phyloP scores from a whole-genome alignment of 2,888 invertebrate genomes.

The Bombylius major region DNA sequence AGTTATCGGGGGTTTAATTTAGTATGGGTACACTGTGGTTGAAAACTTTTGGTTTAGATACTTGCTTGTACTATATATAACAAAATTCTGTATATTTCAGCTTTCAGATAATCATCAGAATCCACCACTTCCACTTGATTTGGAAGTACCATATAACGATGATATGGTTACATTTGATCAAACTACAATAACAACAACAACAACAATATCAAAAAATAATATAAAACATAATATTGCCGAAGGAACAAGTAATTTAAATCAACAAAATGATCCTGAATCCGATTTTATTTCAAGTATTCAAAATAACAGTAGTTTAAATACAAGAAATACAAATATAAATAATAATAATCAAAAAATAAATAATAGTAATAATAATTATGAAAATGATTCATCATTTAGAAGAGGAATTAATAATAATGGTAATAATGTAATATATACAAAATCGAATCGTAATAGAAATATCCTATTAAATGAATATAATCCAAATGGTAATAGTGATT shows the following conservation, averaged over 20 bases:
- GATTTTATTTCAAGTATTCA: not conserved
- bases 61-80: no score
- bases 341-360: not conserved
- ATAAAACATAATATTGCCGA: constrained; percentile 10
- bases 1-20: no score
- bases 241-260: not conserved
- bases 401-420: constrained; percentile 18
- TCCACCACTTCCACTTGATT: constrained; percentile 51
- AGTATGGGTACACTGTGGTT: no score
- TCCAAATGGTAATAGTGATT: constrained; percentile 23
- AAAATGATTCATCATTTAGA: constrained; percentile 11
- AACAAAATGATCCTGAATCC: not conserved
- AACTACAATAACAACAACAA: not conserved
- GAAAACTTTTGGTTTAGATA: no score
- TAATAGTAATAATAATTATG: not conserved
- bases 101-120: constrained; percentile 33
- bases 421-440: constrained; percentile 14
- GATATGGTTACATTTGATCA: constrained; percentile 42
- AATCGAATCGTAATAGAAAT: constrained; percentile 28
- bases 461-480: constrained; percentile 22
- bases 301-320: constrained; percentile 1
- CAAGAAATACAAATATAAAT: not conserved
- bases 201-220: constrained; percentile 20
- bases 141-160: constrained; percentile 52
- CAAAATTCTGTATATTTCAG: not conserved